Evolutionary conservation across 1,140 invertebrate genomes (phyloP), one percentile per base, ranked within the genome.

Genomic region (Brachystomella parvula): DNA sequence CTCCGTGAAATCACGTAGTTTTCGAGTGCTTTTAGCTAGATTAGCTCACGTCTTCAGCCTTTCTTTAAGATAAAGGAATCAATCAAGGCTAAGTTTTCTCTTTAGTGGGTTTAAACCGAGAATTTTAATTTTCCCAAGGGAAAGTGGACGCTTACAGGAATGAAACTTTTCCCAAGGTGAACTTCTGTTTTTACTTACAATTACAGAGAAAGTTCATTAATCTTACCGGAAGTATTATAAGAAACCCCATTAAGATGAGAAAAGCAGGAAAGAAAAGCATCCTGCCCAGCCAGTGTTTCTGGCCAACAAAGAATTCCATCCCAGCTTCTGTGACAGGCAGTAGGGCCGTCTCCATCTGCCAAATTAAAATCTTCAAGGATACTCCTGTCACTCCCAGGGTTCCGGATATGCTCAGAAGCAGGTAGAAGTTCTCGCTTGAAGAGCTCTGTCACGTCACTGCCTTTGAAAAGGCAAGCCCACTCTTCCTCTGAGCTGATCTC

Each of bases 251-350:
- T 85, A 62, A 92, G 82, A 71, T 88, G 84, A 15, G 83, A 82
- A 66, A 92, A 87, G 73, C 90, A 93, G 1, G 85, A 83, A 62
- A 89, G 79, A 0, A 82, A 74, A 1, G 85, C 86, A 28, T 83
- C 70, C 0, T 81, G 81, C 21, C 84, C 84, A 31, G 83, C 82
- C 0, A 79, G 80, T 1, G 89, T 89, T 0, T 82, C 79, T 0
- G 86, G 87, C 90, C 90, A 93, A 75, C 90, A 92, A 0, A 88
- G 78, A 1, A 90, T 75, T 3, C 82, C 82, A 76, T 92, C 89
- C 62, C 56, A 68, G 24, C n/a, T 60, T n/a, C 63, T n/a, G 19
- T 60, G 6, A 33, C 66, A 68, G 57, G 3, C 32, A 3, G 6
- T 12, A 12, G 49, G 15, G 24, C 15, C 21, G 9, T 9, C 49